Base-by-base conservation (phyloP, 2,888 invertebrate genomes). In the Nemotelus nigrinus region DNA sequence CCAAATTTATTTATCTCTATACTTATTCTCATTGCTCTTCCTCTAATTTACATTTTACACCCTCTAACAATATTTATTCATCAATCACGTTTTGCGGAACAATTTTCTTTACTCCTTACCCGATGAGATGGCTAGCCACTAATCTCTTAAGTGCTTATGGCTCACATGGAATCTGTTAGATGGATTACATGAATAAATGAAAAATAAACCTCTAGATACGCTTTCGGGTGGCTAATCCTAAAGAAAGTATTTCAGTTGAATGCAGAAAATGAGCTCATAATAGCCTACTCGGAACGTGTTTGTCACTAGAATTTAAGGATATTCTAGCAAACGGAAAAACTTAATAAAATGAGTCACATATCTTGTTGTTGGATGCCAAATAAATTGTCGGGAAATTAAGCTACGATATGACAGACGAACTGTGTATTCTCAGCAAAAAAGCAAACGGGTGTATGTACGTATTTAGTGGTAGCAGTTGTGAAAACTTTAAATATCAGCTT, bases 111-210 rank as follows among this genome's bases (percentile, higher is more conserved):
- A 5, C 5, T 50, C 50, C 50, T 7, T 50, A 63, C 5, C 39
- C 63, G 41, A 63, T 41, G 6, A 63, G 43, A 63, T 41, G 63
- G 63, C 41, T 63, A 63, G 43, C 41, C 63, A 43, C 63, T 63
- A 63, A 63, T 63, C 63, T 63, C 63, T 63, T 63, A 63, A 63
- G 63, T 63, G 63, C 63, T 63, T 63, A 8, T 63, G 63, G 63
- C 41, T 63, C 63, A 63, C 43, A 4, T 39, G 5, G 43, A 63
- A 63, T 63, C 63, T 63, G 39, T 39, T 25, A 63, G 63, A 63
- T 63, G 63, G 63, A 63, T 63, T 63, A 63, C 63, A 63, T 63
- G 63, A 63, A 63, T 63, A 63, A 63, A 63, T 63, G 63, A 63
- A 63, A 63, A 63, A 63, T 63, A 63, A 63, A 63, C 63, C 43